phyloP scores from a whole-genome alignment of 2,113 vertebrate species.

The Corythaeola cristata region DNA sequence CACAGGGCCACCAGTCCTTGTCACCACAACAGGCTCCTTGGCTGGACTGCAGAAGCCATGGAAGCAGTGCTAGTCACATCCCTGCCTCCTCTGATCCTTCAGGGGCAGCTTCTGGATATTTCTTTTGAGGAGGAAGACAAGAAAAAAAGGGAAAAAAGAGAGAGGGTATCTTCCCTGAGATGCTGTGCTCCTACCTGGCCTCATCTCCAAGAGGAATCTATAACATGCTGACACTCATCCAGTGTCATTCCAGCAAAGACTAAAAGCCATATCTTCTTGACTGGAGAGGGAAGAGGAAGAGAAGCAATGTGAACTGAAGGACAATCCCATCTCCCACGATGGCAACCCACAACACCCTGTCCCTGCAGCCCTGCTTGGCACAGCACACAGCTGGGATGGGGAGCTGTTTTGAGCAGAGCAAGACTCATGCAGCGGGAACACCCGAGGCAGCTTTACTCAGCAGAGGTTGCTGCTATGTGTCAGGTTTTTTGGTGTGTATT shows the following conservation, averaged over 20 bases:
- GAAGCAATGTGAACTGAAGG: rapidly evolving
- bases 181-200: neutral
- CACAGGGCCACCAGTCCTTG: neutral
- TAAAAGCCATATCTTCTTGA: neutral
- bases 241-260: neutral
- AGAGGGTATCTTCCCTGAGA: neutral
- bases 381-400: neutral
- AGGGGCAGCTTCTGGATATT: neutral
- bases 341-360: rapidly evolving
- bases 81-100: neutral
- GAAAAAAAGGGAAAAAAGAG: too few relatives aligned
- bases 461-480: neutral
- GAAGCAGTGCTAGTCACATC: neutral
- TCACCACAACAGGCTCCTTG: neutral
- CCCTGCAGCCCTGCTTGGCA: neutral
- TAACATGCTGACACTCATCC: neutral
- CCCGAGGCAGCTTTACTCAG: neutral
- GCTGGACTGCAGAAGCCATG: neutral
- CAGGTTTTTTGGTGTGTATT: neutral
- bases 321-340: neutral
- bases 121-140: neutral
- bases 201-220: neutral
- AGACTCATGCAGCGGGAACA: neutral
- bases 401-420: neutral
- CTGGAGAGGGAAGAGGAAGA: neutral